phyloP scores from a whole-genome alignment of 1,140 invertebrate genomes.

The Zaprionus ghesquierei region DNA sequence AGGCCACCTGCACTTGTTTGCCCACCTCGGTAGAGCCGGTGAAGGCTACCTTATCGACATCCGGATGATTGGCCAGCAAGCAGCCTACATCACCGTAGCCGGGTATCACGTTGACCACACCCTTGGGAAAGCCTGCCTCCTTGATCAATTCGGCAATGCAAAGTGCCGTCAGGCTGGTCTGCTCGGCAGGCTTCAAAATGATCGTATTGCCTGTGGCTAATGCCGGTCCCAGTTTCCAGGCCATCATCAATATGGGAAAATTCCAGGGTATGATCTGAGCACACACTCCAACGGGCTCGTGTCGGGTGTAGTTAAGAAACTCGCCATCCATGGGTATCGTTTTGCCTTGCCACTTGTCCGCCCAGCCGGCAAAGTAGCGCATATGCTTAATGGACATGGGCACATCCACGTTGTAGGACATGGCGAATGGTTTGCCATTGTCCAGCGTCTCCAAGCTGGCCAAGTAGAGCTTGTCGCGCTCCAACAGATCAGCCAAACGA shows the following conservation, averaged over 20 bases:
- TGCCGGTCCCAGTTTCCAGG: constrained; percentile 98
- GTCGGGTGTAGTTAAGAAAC: constrained; percentile 94
- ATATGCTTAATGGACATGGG: constrained; percentile 86
- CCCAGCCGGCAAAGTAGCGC: constrained; percentile 92
- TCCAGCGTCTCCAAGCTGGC: constrained; percentile 96
- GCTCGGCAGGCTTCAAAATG: constrained; percentile 97
- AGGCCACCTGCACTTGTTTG: constrained; percentile 91
- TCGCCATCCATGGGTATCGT: constrained; percentile 95
- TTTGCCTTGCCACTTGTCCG: constrained; percentile 84
- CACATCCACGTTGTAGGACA: constrained; percentile 90
- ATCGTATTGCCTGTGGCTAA: constrained; percentile 95
- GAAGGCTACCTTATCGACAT: constrained; percentile 90
- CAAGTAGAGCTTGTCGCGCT: constrained; percentile 89
- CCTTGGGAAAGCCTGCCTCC: constrained; percentile 93
- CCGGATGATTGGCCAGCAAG: constrained; percentile 89
- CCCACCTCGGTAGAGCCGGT: constrained; percentile 94
- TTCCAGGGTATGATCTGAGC: constrained; percentile 99
- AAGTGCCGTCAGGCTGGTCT: constrained; percentile 96
- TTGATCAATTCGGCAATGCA: constrained; percentile 93
- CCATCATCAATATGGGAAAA: constrained; percentile 97
- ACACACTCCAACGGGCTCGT: constrained; percentile 98
- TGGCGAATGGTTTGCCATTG: constrained; percentile 95
- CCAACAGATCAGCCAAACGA: constrained; percentile 91
- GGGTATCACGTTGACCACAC: constrained; percentile 95
- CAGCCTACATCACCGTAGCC: constrained; percentile 94